phyloP scores from a whole-genome alignment of 2,113 vertebrate genomes.

The Rhinichthys klamathensis region DNA sequence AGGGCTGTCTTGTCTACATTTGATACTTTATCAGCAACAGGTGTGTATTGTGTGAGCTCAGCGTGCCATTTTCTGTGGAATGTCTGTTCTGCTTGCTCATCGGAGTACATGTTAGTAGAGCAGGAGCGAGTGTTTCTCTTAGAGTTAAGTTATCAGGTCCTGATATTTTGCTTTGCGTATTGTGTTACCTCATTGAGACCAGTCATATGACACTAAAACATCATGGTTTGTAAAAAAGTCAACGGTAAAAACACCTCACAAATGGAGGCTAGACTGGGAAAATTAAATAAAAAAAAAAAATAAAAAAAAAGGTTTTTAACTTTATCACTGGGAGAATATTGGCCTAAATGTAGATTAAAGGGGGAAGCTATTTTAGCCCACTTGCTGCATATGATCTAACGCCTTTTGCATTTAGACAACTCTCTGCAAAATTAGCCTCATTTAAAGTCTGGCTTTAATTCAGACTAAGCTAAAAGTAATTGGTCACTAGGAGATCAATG shows the following conservation, averaged over 20 bases:
- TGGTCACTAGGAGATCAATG: constrained; percentile 40
- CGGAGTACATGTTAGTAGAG: constrained; percentile 4
- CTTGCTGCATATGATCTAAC: constrained; percentile 38
- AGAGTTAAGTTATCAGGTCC: constrained; percentile 19
- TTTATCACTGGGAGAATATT: constrained; percentile 50
- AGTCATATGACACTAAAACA: background rate
- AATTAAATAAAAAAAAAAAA: constrained; percentile 11
- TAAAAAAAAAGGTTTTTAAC: constrained; percentile 46
- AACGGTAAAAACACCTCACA: background rate
- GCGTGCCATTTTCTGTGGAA: constrained; percentile 27
- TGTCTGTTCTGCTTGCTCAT: constrained; percentile 21
- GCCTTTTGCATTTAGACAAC: constrained; percentile 53
- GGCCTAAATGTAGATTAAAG: constrained; percentile 58
- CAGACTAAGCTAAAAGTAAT: constrained; percentile 55
- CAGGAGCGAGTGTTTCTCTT: constrained; percentile 1
- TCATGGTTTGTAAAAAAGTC: background rate
- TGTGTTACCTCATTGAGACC: background rate
- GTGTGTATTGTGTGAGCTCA: constrained; percentile 45
- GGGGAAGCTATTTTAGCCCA: constrained; percentile 45
- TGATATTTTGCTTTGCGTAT: background rate
- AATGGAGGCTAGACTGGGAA: background rate
- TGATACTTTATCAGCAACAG: constrained; percentile 45
- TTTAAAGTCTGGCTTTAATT: constrained; percentile 61
- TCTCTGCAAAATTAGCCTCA: constrained; percentile 57
- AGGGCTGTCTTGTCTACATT: constrained; percentile 36